phyloP scores from a whole-genome alignment of 2,888 invertebrate genomes.

The Aquatica leii region DNA sequence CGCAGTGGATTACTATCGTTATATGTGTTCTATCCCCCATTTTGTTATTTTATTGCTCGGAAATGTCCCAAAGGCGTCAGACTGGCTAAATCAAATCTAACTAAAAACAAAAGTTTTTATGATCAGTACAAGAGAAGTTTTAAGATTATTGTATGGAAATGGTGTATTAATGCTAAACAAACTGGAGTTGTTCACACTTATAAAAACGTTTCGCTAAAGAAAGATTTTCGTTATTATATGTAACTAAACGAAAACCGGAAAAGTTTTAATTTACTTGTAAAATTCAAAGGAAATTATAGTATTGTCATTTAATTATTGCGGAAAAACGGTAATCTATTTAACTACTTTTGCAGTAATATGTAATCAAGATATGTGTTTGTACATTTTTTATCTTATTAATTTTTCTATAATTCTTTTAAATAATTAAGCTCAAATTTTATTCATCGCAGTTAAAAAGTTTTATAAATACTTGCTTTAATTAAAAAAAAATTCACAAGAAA shows the following conservation, averaged over 20 bases:
- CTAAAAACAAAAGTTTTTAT: constrained; percentile 20
- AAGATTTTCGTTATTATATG: background rate
- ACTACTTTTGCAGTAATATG: too few relatives aligned
- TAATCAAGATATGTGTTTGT: too few relatives aligned
- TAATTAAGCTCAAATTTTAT: too few relatives aligned
- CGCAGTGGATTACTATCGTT: constrained; percentile 34
- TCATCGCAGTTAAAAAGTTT: too few relatives aligned
- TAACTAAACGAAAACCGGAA: background rate
- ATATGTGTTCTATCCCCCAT: constrained; percentile 33
- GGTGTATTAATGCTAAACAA: constrained; percentile 7
- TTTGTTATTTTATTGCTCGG: constrained; percentile 31
- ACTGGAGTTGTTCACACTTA: constrained; percentile 7
- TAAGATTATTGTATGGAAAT: constrained; percentile 8
- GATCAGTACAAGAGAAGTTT: constrained; percentile 6
- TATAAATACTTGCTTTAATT: too few relatives aligned
- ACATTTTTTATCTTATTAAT: too few relatives aligned
- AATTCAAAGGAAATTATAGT: too few relatives aligned
- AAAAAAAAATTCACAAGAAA: too few relatives aligned
- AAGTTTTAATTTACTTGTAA: background rate
- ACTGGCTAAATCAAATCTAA: constrained; percentile 29
- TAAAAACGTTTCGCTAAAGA: background rate
- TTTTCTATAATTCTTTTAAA: too few relatives aligned
- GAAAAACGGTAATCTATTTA: too few relatives aligned
- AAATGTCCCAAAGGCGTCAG: constrained; percentile 23
- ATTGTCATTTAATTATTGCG: too few relatives aligned